Percentiles rank a stretch among this genome's conserved stretches.
These are phyloP conservation scores for Drosophila aff. DNA, from an alignment of 1,140 invertebrate genomes.

Conservation along the genomic window DNA sequence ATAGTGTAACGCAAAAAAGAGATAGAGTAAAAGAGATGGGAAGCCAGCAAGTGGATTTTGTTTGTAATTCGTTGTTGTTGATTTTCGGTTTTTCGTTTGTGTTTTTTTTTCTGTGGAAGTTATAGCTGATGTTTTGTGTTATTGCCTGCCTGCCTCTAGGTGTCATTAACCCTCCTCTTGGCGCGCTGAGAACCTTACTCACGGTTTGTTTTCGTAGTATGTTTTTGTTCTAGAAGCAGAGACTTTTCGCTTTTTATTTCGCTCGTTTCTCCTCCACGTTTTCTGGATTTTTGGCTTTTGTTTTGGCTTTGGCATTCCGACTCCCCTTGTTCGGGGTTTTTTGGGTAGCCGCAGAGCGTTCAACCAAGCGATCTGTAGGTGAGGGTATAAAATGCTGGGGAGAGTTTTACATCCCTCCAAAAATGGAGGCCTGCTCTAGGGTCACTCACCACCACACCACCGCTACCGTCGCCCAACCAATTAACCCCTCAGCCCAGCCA, in stretches of 20 bases:
- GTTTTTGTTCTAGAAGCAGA: constrained; percentile 46
- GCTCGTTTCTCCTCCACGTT: constrained; percentile 43
- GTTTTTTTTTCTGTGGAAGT: constrained; percentile 12
- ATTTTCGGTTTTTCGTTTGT: constrained; percentile 33
- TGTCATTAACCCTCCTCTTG: constrained; percentile 75
- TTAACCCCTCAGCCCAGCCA: not conserved
- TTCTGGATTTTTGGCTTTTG: constrained; percentile 61
- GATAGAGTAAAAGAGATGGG: not conserved
- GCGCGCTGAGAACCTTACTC: constrained; percentile 66
- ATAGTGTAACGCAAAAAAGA: constrained; percentile 14
- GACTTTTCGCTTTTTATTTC: constrained; percentile 67
- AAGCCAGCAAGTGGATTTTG: constrained; percentile 7
- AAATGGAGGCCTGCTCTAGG: constrained; percentile 18
- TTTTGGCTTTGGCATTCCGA: constrained; percentile 67
- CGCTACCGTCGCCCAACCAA: not conserved
- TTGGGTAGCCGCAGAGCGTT: not conserved
- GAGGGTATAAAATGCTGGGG: not conserved
- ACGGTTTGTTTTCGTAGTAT: constrained; percentile 52
- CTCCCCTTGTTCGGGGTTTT: constrained; percentile 4
- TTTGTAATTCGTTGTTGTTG: constrained; percentile 48
- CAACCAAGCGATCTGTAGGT: constrained; percentile 35
- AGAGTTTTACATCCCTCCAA: constrained; percentile 14
- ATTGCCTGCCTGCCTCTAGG: constrained; percentile 27
- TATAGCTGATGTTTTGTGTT: constrained; percentile 29
- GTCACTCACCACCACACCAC: constrained; percentile 10